Evolutionary conservation across 2,888 invertebrate species (phyloP).

Genomic region (Beris morrisii): DNA sequence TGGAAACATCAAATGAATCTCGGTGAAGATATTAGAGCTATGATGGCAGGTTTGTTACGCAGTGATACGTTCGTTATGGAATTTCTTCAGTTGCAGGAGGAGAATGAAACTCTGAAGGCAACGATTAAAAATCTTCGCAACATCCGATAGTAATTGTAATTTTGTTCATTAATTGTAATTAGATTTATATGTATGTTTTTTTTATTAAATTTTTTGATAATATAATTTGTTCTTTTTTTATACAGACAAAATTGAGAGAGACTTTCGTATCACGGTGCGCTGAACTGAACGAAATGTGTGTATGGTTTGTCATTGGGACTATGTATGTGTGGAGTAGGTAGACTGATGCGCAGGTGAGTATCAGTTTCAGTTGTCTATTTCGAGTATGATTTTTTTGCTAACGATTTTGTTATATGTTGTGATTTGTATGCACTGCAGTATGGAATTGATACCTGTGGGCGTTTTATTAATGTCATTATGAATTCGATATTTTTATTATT

Average conservation of each 20-base stretch:
- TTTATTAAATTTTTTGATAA: not conserved
- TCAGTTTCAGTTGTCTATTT: no score
- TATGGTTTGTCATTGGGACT: no score
- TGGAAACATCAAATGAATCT: constrained; percentile 46
- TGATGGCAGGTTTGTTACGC: constrained; percentile 46
- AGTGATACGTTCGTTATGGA: constrained; percentile 50
- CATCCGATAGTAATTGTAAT: constrained; percentile 14
- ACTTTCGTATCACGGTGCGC: no score
- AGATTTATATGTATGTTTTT: not conserved
- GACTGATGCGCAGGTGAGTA: no score
- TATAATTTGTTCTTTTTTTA: no score
- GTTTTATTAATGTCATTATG: not conserved
- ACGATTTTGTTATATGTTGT: not conserved
- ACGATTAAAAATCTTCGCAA: constrained; percentile 29
- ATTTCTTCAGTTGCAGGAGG: constrained; percentile 47
- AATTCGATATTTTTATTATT: no score
- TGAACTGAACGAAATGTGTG: no score
- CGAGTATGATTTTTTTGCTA: not conserved
- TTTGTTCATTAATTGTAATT: not conserved
- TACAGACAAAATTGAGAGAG: no score
- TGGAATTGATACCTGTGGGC: not conserved
- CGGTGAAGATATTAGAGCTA: constrained; percentile 46
- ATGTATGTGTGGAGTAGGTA: no score
- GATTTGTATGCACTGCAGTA: not conserved
- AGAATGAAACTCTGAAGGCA: constrained; percentile 47